Base-by-base conservation (phyloP, 2,113 vertebrate genomes). In the Syngnathus floridae region DNA sequence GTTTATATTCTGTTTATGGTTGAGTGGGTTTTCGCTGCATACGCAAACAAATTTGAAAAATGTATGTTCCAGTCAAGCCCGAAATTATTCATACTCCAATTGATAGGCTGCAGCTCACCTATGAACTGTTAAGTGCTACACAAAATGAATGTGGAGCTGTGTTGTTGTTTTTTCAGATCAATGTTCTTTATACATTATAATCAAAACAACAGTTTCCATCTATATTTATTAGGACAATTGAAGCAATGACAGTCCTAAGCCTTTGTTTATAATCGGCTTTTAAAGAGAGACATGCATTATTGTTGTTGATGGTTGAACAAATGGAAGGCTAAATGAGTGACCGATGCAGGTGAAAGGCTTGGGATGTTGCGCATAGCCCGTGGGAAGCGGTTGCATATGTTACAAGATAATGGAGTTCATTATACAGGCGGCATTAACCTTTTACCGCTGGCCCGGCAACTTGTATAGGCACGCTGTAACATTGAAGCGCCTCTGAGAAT, bases 271-370 rank as follows among this genome's bases (percentile, higher is more conserved):
- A 69, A 74, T 77, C 14, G 38, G 51, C 62, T 76, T 77, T 80
- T 76, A 75, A 86, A 74, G 70, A 81, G 67, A 62, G 21, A 4
- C 68, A 72, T 76, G 45, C 16, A 76, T 76, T 62, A 71, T 64
- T 51, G 43, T 67, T 49, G 65, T 43, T 64, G 36, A 19, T 57
- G 49, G 35, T 62, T 49, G 69, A 69, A 35, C 35, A 58, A 82
- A 71, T 70, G 60, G 26, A 67, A 59, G 36, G 55, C 66, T 66
- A 26, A 72, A 46, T 67, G 64, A 73, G 3, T 38, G 64, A 75
- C 36, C 64, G 62, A 66, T 62, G 69, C 49, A 69, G 48, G 58
- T 71, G 54, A 59, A 74, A 60, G 35, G 8, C 16, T 36, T 71
- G 17, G 60, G 31, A 70, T 68, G 43, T 51, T 54, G 19, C 45